Conservation (phyloP, 2,113 vertebrate species). For the Eretmochelys imbricata region DNA sequence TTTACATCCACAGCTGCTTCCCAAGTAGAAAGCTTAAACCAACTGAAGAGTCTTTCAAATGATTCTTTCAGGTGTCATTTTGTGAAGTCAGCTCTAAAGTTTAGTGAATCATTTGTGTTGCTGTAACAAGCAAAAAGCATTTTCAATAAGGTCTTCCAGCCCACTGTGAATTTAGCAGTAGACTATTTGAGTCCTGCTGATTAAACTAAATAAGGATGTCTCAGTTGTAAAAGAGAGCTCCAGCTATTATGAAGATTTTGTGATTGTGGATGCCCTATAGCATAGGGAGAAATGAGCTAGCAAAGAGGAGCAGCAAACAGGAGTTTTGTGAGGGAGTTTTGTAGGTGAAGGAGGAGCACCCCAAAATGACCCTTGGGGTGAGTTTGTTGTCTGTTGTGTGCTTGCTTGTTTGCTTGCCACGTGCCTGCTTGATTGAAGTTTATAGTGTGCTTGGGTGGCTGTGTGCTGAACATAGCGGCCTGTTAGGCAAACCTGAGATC, state of each 20-base stretch:
- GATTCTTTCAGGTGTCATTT: background rate
- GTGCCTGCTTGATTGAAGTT: background rate
- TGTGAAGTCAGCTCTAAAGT: conserved; percentile 9
- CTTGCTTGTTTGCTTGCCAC: background rate
- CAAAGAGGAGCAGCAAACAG: background rate
- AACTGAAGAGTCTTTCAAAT: background rate
- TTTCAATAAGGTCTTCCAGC: background rate
- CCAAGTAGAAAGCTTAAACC: conserved; percentile 10
- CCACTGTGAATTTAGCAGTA: background rate
- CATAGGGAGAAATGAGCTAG: background rate
- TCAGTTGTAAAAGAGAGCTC: background rate
- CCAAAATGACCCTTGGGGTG: background rate
- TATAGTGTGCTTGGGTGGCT: background rate
- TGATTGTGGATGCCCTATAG: background rate
- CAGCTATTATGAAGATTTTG: background rate
- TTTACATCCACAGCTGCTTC: background rate
- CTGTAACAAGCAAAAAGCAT: background rate
- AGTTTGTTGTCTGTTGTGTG: background rate
- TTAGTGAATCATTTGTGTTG: conserved; percentile 2
- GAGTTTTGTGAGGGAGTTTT: background rate
- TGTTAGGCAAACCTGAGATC: background rate
- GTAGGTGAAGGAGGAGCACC: background rate
- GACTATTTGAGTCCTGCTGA: background rate
- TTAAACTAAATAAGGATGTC: conserved; percentile 2
- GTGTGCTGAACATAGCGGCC: background rate